phyloP scores from a whole-genome alignment of 2,113 vertebrate genomes.

The Cyprinodon variegatus region DNA sequence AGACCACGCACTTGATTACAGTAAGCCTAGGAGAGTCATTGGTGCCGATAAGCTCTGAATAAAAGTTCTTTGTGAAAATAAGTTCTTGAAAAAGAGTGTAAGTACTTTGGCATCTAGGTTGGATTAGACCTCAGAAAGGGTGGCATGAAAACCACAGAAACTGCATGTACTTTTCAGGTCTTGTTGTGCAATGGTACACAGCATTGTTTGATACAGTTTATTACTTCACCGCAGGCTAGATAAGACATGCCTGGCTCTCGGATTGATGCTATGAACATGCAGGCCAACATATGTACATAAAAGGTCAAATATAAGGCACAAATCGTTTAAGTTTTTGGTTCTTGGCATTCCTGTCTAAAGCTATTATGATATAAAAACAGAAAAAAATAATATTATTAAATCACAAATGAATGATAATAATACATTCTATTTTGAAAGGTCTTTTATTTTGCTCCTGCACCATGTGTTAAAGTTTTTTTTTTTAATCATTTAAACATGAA shows the following conservation, averaged over 20 bases:
- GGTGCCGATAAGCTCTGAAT: not conserved
- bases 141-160: not conserved
- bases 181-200: not conserved
- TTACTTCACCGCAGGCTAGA: not conserved
- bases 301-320: not conserved
- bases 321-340: not conserved
- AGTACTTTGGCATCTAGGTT: not conserved
- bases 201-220: not conserved
- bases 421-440: too few species aligned
- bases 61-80: not conserved
- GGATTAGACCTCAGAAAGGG: not conserved
- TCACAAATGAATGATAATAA: not conserved
- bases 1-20: not conserved
- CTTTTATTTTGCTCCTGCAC: not conserved
- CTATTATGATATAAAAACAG: not conserved
- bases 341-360: too few species aligned
- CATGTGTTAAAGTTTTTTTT: not conserved
- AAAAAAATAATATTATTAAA: not conserved
- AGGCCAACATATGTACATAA: not conserved
- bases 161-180: rapidly evolving
- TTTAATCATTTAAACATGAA: not conserved
- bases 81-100: not conserved
- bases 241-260: not conserved
- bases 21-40: not conserved
- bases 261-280: not conserved